phyloP scores from a whole-genome alignment of 2,113 vertebrate genomes.

The Pseudorectes ferrugineus region DNA sequence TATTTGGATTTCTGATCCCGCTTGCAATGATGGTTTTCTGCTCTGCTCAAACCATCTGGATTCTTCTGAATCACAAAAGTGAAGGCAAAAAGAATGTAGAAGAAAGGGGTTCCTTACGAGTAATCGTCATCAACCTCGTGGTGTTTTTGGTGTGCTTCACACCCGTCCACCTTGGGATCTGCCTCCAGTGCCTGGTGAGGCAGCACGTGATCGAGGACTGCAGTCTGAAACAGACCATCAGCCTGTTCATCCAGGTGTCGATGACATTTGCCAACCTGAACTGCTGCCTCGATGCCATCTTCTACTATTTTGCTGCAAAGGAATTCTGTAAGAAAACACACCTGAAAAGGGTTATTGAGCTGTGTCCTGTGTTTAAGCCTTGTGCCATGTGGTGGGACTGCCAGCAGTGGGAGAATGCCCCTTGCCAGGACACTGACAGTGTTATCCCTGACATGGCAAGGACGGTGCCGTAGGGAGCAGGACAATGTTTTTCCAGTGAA shows the following conservation, averaged over 20 bases:
- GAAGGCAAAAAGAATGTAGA: not conserved
- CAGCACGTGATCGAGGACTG: constrained; percentile 73
- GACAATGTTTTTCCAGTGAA: not conserved
- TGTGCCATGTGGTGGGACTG: not conserved
- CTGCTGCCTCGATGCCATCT: constrained; percentile 87
- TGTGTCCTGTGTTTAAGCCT: not conserved
- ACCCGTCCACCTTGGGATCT: constrained; percentile 81
- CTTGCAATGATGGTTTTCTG: constrained; percentile 76
- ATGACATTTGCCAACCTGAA: constrained; percentile 86
- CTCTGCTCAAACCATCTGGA: constrained; percentile 72
- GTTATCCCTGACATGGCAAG: not conserved
- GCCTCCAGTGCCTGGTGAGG: constrained; percentile 88
- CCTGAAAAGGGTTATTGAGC: not conserved
- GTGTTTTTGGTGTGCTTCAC: constrained; percentile 88
- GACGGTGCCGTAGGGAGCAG: not conserved
- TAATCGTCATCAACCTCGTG: constrained; percentile 78
- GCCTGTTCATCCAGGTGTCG: constrained; percentile 82
- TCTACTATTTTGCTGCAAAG: constrained; percentile 85
- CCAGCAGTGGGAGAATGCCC: not conserved
- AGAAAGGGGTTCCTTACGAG: constrained; percentile 66
- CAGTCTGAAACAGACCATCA: constrained; percentile 61
- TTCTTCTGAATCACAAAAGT: constrained; percentile 39
- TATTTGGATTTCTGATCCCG: constrained; percentile 86
- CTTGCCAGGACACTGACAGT: not conserved
- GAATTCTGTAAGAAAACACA: constrained; percentile 70